These are phyloP conservation scores for Dicrurus megarhynchus DNA, from an alignment of 2,113 vertebrate species.

Conservation along the genomic window DNA sequence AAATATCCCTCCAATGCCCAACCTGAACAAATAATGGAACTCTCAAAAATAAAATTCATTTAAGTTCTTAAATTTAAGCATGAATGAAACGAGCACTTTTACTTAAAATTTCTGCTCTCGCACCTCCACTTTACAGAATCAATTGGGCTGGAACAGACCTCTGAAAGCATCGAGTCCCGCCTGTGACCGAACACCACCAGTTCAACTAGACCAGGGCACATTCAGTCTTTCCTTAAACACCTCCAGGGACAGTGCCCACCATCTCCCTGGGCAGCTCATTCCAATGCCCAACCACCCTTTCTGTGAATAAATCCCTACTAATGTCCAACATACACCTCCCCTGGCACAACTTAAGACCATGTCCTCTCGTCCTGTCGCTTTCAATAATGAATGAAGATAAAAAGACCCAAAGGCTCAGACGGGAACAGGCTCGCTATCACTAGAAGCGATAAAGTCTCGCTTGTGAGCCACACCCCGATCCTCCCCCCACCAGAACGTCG, in stretches of 20 bases:
- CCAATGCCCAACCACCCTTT: rapidly evolving
- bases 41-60: not conserved
- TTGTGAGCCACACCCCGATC: rapidly evolving
- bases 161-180: not conserved
- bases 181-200: not conserved
- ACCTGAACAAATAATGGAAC: not conserved
- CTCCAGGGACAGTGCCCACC: not conserved
- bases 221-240: not conserved
- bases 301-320: not conserved
- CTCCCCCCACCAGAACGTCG: rapidly evolving
- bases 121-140: not conserved
- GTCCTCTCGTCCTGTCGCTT: not conserved
- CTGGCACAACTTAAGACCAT: not conserved
- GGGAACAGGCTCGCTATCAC: rapidly evolving
- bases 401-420: not conserved
- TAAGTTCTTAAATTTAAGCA: not conserved
- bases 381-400: rapidly evolving
- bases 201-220: not conserved
- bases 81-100: rapidly evolving
- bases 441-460: not conserved
- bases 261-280: too few relatives aligned
- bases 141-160: not conserved
- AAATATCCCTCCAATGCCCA: not conserved
- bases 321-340: not conserved
- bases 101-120: rapidly evolving